Percentiles rank a stretch among this genome's conserved stretches.
Evolutionary conservation across 2,797 vertebrate genomes (phyloP).

Genomic region (Ctenopoma multispine): DNA sequence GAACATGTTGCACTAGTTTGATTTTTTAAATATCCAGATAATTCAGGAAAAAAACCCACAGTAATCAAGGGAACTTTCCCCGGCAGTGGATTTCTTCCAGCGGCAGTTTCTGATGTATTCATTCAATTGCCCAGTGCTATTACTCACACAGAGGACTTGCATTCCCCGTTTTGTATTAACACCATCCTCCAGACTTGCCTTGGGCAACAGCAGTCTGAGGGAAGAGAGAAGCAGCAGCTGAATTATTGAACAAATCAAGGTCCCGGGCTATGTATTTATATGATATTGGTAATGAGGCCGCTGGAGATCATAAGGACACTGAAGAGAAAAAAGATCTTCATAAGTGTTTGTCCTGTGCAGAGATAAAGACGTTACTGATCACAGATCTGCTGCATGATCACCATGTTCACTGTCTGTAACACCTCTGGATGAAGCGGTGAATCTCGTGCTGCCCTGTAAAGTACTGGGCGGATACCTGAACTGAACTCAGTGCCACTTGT

Average conservation of each 20-base stretch:
- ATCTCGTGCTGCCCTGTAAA: too few relatives aligned
- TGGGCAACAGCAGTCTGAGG: conserved; percentile 24
- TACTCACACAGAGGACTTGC: conserved; percentile 34
- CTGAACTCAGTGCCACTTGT: too few relatives aligned
- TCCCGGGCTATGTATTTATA: conserved; percentile 65
- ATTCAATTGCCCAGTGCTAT: conserved; percentile 21
- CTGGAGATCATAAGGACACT: conserved; percentile 47
- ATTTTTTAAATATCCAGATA: conserved; percentile 11
- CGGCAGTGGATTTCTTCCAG: not conserved
- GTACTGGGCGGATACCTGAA: too few relatives aligned
- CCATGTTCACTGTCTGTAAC: not conserved
- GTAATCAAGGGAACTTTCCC: conserved; percentile 11
- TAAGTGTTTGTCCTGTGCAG: conserved; percentile 14
- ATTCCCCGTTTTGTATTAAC: conserved; percentile 41
- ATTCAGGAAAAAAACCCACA: not conserved
- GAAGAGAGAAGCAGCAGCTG: conserved; percentile 39
- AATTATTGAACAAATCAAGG: conserved; percentile 72
- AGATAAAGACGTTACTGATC: conserved; percentile 38
- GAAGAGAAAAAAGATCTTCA: conserved; percentile 33
- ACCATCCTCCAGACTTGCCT: conserved; percentile 52
- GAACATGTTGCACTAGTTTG: not conserved
- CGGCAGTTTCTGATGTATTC: conserved; percentile 19
- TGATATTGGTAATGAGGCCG: conserved; percentile 72
- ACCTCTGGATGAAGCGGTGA: not conserved
- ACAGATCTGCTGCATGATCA: conserved; percentile 15